Conservation (phyloP, 2,113 vertebrate genomes). For the Crocuta crocuta region DNA sequence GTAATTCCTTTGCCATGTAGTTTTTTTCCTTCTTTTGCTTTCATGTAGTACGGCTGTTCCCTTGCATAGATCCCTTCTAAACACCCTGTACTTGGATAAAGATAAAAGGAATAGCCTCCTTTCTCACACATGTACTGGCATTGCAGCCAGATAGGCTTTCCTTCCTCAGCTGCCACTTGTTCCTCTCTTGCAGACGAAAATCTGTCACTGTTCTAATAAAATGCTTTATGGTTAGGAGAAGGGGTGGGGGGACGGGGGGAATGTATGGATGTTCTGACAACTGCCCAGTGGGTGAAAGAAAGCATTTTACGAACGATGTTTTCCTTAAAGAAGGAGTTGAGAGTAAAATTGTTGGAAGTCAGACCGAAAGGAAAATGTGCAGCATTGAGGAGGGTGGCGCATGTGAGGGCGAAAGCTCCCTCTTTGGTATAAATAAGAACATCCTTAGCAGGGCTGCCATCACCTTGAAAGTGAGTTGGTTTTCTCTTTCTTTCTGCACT, state of each 20-base stretch:
- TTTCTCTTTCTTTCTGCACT: background rate
- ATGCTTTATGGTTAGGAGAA: background rate
- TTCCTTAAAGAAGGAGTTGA: constrained; percentile 40
- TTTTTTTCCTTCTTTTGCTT: constrained; percentile 72
- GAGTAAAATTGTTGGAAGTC: constrained; percentile 14
- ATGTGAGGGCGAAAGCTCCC: background rate
- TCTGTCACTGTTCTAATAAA: constrained; percentile 55
- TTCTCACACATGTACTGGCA: constrained; percentile 36
- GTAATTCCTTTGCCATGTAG: constrained; percentile 49
- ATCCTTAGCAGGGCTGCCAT: background rate
- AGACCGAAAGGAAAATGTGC: background rate
- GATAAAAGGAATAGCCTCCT: constrained; percentile 14
- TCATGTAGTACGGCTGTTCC: constrained; percentile 63
- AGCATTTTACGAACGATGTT: background rate
- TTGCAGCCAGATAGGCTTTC: constrained; percentile 8
- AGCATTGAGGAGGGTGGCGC: too few relatives aligned
- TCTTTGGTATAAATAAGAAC: background rate
- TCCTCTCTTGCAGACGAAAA: constrained; percentile 40
- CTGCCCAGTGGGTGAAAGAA: constrained; percentile 16
- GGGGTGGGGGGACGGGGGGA: background rate
- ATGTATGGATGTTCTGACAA: background rate
- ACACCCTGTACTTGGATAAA: constrained; percentile 23
- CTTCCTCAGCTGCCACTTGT: background rate
- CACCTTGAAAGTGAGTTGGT: background rate
- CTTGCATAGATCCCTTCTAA: constrained; percentile 61